Evolutionary conservation across 2,888 invertebrate species (phyloP), one percentile per base, ranked within the genome.

Genomic region (Hydriomena furcata): DNA sequence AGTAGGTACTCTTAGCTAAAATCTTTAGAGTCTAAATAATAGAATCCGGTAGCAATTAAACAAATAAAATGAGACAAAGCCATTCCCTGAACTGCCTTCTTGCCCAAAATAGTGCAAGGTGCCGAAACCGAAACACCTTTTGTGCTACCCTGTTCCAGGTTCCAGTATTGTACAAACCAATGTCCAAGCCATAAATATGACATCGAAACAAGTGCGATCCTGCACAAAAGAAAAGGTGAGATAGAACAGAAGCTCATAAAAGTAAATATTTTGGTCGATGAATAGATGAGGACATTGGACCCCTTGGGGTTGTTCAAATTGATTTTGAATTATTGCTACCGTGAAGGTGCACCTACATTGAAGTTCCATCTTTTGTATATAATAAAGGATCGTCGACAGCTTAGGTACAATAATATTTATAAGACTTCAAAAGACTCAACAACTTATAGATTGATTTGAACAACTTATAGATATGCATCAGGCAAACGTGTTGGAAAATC

Each of bases 221-320:
- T 0, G 1, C 40, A 37, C 37, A 40, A 52, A 52, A 41, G 44
- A 24, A 11, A 48, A 60, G 50, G 54, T 49, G 46, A 42, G 34
- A 50, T 25, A 21, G 32, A 43, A 62, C 65, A 62, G 60, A 49
- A 71, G 76, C 69, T 60, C 32, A 48, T 61, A 68, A 62, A 68
- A 71, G 82, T 84, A 80, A 84, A 84, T 84, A 83, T 84, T 84
- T 84, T 84, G 84, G 84, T 79, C 60, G 50, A 38, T 55, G 46
- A 69, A 82, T 81, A 78, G 79, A 40, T 12, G 11, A 8, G 34
- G 32, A 57, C 47, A 56, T 46, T 51, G 36, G 35, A 21, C 63
- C 20, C 68, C 42, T 58, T 58, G 56, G 69, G 45, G 58, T 50
- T 55, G 48, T 21, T 52, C 10, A 40, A 55, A 60, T 58, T 50